A percentile compares a stretch with the other conserved stretches of the same genome.
phyloP scores from a whole-genome alignment of 1,140 invertebrate genomes.

The Drosophila micromelanica region DNA sequence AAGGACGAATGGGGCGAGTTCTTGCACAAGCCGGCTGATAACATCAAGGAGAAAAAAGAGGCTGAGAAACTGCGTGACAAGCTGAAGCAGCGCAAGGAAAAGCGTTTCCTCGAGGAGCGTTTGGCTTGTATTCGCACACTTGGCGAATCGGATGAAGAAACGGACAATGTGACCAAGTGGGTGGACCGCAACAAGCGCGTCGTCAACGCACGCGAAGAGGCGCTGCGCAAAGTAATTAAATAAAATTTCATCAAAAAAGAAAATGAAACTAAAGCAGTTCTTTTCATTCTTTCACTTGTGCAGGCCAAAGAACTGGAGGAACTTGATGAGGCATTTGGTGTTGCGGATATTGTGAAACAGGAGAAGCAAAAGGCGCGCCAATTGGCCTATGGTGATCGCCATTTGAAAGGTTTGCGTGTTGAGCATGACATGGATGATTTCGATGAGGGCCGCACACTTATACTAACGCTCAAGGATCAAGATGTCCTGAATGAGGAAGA shows the following conservation, averaged over 20 bases:
- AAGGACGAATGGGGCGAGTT: conserved; percentile 95
- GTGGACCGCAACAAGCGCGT: conserved; percentile 91
- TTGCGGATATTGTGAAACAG: conserved; percentile 92
- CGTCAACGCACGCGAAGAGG: conserved; percentile 92
- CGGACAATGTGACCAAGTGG: conserved; percentile 91
- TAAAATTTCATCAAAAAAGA: background rate
- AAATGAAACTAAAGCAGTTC: background rate
- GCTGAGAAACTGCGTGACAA: conserved; percentile 94
- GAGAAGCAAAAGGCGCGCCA: conserved; percentile 88
- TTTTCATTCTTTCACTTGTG: background rate
- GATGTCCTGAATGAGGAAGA: conserved; percentile 95
- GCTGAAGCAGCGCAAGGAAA: conserved; percentile 91
- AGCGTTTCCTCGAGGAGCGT: conserved; percentile 91
- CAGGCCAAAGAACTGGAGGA: conserved; percentile 97
- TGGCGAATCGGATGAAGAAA: conserved; percentile 91
- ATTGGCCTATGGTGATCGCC: conserved; percentile 87
- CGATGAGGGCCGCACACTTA: conserved; percentile 92
- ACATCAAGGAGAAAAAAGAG: conserved; percentile 90
- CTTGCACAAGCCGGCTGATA: conserved; percentile 96
- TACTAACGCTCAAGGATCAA: conserved; percentile 97
- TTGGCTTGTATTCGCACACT: conserved; percentile 87
- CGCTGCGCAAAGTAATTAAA: conserved; percentile 91
- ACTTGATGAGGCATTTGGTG: conserved; percentile 97
- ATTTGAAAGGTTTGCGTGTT: conserved; percentile 94
- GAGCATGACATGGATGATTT: conserved; percentile 93